Base-by-base conservation (phyloP, 2,888 invertebrate genomes). In the Caradrina clavipalpis region DNA sequence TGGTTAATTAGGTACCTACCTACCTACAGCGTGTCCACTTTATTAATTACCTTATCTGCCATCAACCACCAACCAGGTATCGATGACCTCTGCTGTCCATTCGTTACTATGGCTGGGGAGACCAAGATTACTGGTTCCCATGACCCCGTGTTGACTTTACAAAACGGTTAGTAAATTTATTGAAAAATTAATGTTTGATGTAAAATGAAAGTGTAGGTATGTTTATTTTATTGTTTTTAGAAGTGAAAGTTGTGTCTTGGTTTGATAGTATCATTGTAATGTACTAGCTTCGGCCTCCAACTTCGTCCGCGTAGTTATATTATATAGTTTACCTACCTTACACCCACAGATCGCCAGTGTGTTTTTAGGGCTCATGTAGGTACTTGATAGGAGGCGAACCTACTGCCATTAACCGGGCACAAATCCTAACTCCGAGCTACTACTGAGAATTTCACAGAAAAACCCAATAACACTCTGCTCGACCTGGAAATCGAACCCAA, bases 1-100 rank as follows among this genome's bases (percentile, higher is more conserved):
- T 69, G 58, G 62, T 76, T 84, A 76, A 82, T 76, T 78, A 83
- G 62, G 57, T 80, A 35, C 35, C 35, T 8, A 73, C 69, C 55
- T 80, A 35, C 35, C 35, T 8, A 73, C 69, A 39, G 31, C 61
- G 57, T 78, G 73, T 80, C 62, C 73, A 69, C 74, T 76, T 73
- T 77, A 81, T 76, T 83, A 76, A 84, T 81, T 72, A 83, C 77
- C 79, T 85, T 85, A 83, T 85, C 83, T 73, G 73, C 73, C 76
- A 77, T 83, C 83, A 72, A 73, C 67, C 15, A 65, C 31, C 31
- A 64, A 60, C 84, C 80, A 77, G 65, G 60, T 66, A 63, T 26
- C 22, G 31, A 53, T 78, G 73, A 78, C 72, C 80, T 55, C 65
- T 78, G 69, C 11, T 56, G 53, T 59, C 22, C 61, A 70, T 71